Conservation (phyloP, 2,888 invertebrate species). For the Trachelus stipa region DNA sequence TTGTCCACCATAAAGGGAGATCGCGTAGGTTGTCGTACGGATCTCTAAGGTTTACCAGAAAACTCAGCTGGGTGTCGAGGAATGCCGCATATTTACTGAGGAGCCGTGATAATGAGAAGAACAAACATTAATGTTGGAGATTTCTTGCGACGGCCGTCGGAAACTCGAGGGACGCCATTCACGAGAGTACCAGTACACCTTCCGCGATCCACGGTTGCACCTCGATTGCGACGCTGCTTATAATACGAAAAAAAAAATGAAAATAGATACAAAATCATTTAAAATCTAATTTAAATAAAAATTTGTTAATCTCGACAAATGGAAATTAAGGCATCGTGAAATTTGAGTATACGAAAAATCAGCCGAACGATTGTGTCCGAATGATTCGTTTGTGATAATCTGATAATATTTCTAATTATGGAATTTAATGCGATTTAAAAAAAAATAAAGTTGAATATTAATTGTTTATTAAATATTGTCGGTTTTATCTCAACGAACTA, state of each 20-base stretch:
- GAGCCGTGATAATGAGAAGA: conserved; percentile 41
- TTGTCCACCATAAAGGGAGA: neutral
- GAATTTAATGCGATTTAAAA: neutral
- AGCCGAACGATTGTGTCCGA: neutral
- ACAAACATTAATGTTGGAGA: conserved; percentile 35
- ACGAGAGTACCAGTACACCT: conserved; percentile 34
- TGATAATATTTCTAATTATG: neutral
- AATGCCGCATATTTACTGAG: conserved; percentile 40
- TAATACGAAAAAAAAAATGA: neutral
- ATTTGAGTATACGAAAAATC: neutral
- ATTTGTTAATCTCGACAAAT: neutral
- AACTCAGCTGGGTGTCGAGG: conserved; percentile 19
- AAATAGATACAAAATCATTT: neutral
- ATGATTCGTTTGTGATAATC: neutral
- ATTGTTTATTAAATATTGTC: neutral
- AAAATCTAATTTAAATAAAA: neutral
- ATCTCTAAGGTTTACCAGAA: neutral
- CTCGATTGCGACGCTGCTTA: conserved; percentile 22
- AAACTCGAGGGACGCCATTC: conserved; percentile 28
- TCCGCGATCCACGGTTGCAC: conserved; percentile 32
- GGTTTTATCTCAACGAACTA: too few relatives aligned
- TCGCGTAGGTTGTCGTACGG: conserved; percentile 3
- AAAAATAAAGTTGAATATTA: too few relatives aligned
- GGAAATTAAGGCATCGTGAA: neutral
- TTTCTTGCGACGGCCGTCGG: conserved; percentile 42